phyloP scores from a whole-genome alignment of 2,113 vertebrate genomes.

The Smithornis capensis region DNA sequence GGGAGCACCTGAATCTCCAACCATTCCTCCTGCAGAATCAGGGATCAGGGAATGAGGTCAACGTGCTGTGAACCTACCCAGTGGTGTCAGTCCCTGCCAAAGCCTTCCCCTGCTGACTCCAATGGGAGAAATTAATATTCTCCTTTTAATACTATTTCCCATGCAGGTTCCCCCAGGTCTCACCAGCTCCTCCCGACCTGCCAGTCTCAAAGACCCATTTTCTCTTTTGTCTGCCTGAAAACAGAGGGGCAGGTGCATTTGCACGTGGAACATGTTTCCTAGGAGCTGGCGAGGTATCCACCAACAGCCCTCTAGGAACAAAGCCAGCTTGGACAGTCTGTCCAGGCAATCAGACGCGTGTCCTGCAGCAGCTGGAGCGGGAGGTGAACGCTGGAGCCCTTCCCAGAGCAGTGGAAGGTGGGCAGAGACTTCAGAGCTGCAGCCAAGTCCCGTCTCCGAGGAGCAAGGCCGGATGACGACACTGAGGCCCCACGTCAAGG shows the following conservation, averaged over 20 bases:
- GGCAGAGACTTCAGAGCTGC: background rate
- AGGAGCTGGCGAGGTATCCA: background rate
- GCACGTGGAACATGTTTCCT: rapidly evolving
- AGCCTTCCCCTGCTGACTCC: background rate
- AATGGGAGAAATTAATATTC: background rate
- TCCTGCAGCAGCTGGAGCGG: background rate
- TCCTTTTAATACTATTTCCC: background rate
- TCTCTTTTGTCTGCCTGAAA: background rate
- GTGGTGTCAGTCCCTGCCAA: background rate
- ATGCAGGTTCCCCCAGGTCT: rapidly evolving
- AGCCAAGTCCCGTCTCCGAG: rapidly evolving
- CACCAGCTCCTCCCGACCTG: background rate
- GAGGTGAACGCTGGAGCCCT: too few relatives aligned
- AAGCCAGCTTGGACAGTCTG: background rate
- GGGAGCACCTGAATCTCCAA: rapidly evolving
- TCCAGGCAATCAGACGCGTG: rapidly evolving
- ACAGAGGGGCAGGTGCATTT: background rate
- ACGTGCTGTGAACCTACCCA: background rate
- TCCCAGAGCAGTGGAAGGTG: rapidly evolving
- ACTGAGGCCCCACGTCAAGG: background rate
- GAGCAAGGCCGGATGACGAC: rapidly evolving
- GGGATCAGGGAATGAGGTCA: background rate
- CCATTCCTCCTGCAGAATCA: rapidly evolving
- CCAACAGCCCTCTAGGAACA: background rate
- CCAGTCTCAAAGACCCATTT: background rate